Percentiles rank a stretch among this genome's conserved stretches.
Conservation (phyloP, 2,113 vertebrate species). For the Barbus barbus region DNA sequence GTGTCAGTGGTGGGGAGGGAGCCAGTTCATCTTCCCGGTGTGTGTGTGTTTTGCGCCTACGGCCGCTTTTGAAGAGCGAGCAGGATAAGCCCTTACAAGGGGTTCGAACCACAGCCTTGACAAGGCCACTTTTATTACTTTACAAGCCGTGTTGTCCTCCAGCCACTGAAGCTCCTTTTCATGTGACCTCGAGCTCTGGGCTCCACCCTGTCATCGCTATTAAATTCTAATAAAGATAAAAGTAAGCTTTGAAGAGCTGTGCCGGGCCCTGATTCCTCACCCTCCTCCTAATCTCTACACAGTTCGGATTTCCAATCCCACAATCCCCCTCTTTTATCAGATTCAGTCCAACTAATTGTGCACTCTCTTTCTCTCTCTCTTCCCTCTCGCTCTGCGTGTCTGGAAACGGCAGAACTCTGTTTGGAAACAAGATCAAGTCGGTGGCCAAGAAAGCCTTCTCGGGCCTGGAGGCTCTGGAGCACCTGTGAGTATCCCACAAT, state of each 20-base stretch:
- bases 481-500: slow-evolving; percentile 96
- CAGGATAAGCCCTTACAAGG: slow-evolving; percentile 61
- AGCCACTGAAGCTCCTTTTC: slow-evolving; percentile 58
- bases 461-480: slow-evolving; percentile 92
- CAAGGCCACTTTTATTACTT: slow-evolving; percentile 64
- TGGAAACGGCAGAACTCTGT: slow-evolving; percentile 93
- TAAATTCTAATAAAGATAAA: slow-evolving; percentile 85
- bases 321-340: slow-evolving; percentile 68
- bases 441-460: slow-evolving; percentile 97
- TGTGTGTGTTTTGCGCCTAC: neutral
- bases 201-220: slow-evolving; percentile 75
- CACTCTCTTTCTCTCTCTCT: slow-evolving; percentile 42
- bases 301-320: slow-evolving; percentile 78
- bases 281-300: slow-evolving; percentile 71
- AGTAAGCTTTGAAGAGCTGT: slow-evolving; percentile 78
- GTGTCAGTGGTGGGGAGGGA: too few relatives aligned
- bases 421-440: slow-evolving; percentile 99
- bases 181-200: slow-evolving; percentile 58
- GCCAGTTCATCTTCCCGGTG: too few relatives aligned
- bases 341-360: slow-evolving; percentile 79
- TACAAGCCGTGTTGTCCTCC: slow-evolving; percentile 62
- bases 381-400: slow-evolving; percentile 75
- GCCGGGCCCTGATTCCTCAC: slow-evolving; percentile 62
- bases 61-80: slow-evolving; percentile 41
- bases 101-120: slow-evolving; percentile 59